Evolutionary conservation across 2,113 vertebrate genomes (phyloP).

Genomic region (Hydropotes inermis): DNA sequence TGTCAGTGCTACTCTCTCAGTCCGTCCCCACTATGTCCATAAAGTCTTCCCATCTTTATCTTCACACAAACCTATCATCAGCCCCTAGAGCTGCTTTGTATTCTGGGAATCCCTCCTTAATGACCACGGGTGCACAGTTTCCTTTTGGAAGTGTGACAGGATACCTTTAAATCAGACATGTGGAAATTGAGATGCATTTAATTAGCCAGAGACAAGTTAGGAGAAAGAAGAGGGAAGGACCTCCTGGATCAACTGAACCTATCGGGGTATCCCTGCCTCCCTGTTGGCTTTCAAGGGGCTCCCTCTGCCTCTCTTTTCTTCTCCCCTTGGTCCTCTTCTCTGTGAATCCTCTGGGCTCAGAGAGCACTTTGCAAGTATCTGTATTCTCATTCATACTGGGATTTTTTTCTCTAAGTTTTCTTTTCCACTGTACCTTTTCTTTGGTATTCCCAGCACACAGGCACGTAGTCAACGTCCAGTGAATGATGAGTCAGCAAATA

Average conservation of each 20-base stretch:
- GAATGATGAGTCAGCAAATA: background rate
- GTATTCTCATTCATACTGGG: background rate
- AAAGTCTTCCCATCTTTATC: background rate
- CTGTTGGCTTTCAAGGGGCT: background rate
- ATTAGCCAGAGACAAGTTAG: background rate
- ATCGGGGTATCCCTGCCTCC: fast-evolving
- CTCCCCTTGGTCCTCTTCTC: background rate
- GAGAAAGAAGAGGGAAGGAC: background rate
- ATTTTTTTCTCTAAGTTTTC: background rate
- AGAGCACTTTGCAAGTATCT: background rate
- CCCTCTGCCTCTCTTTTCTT: background rate
- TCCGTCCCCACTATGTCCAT: background rate
- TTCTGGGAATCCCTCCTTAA: background rate
- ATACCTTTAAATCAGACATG: background rate
- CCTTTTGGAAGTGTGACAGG: background rate
- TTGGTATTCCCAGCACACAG: background rate
- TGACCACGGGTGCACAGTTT: background rate
- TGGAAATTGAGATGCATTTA: background rate
- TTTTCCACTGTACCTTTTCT: background rate
- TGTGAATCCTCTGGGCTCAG: background rate
- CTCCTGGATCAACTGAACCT: background rate
- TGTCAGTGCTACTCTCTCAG: background rate
- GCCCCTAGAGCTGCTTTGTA: background rate
- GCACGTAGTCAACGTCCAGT: background rate
- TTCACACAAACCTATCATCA: background rate